These are phyloP conservation scores for Marcusenius ussheri DNA, from an alignment of 2,113 vertebrate genomes.

Conservation along the genomic window DNA sequence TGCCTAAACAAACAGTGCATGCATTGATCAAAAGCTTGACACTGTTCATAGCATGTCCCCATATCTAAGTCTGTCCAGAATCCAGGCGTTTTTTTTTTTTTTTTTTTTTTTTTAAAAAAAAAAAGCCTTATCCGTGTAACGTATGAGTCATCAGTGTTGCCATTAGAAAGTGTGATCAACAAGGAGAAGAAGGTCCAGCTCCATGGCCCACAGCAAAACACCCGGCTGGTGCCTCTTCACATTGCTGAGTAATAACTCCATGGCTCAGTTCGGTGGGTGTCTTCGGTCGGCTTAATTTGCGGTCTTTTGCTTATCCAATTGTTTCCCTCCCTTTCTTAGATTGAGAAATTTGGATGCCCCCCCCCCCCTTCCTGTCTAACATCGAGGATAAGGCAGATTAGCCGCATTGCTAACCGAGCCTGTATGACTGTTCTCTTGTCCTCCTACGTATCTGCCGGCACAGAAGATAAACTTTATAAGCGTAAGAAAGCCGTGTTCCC, in stretches of 20 bases:
- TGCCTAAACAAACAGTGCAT: not conserved
- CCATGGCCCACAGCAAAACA: not conserved
- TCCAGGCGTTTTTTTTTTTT: not conserved
- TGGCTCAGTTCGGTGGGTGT: not conserved
- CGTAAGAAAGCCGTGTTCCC: slow-evolving; percentile 2
- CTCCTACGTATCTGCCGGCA: not conserved
- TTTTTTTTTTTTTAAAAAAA: not conserved
- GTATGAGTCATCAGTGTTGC: not conserved
- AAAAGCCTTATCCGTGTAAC: not conserved
- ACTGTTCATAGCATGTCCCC: not conserved
- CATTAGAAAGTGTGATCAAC: not conserved
- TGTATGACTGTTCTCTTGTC: not conserved
- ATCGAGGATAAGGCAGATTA: not conserved
- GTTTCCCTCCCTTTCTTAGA: not conserved
- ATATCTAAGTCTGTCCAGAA: not conserved
- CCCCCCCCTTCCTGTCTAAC: not conserved
- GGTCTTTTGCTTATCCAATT: not conserved
- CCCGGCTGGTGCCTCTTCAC: not conserved
- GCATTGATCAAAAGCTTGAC: not conserved
- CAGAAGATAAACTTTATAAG: slow-evolving; percentile 12
- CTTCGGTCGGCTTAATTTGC: not conserved
- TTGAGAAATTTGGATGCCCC: not conserved
- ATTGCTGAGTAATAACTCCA: not conserved
- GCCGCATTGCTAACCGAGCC: not conserved
- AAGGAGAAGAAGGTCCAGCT: not conserved